A percentile compares a stretch with the other conserved stretches of the same genome.
Evolutionary conservation across 1,140 invertebrate genomes (phyloP).

Genomic region (Euura lappo): DNA sequence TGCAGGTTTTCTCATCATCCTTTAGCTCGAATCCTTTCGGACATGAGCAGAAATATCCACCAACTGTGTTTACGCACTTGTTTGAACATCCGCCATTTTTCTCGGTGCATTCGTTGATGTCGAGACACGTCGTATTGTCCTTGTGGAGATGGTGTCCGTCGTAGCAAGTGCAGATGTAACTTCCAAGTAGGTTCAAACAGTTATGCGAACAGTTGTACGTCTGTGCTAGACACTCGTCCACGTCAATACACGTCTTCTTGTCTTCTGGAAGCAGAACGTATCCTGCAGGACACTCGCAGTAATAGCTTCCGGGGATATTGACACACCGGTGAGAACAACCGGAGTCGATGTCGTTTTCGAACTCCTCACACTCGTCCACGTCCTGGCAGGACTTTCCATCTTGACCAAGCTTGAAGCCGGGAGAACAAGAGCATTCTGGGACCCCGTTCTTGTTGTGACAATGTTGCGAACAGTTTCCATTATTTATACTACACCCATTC

Average conservation of each 20-base stretch:
- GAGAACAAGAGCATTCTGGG: slow-evolving; percentile 76
- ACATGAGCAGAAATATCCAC: slow-evolving; percentile 71
- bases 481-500: slow-evolving; percentile 51
- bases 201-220: slow-evolving; percentile 74
- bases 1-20: slow-evolving; percentile 66
- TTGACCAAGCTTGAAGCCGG: slow-evolving; percentile 70
- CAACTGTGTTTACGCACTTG: slow-evolving; percentile 63
- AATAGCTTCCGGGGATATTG: slow-evolving; percentile 79
- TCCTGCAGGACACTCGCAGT: slow-evolving; percentile 82
- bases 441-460: slow-evolving; percentile 68
- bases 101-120: slow-evolving; percentile 81
- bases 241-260: slow-evolving; percentile 69
- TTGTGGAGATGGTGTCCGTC: slow-evolving; percentile 75
- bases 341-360: slow-evolving; percentile 50
- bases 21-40: slow-evolving; percentile 68
- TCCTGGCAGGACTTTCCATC: slow-evolving; percentile 78
- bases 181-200: slow-evolving; percentile 69
- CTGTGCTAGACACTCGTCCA: slow-evolving; percentile 74
- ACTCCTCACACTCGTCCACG: slow-evolving; percentile 75
- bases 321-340: slow-evolving; percentile 65
- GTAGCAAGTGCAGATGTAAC: slow-evolving; percentile 78
- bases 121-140: slow-evolving; percentile 75
- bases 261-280: slow-evolving; percentile 70
- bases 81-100: slow-evolving; percentile 63
- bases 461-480: slow-evolving; percentile 60